Percentiles rank a stretch among this genome's conserved stretches.
These are phyloP conservation scores for Lepus timidus DNA, from an alignment of 2,113 vertebrate species.

Conservation along the genomic window DNA sequence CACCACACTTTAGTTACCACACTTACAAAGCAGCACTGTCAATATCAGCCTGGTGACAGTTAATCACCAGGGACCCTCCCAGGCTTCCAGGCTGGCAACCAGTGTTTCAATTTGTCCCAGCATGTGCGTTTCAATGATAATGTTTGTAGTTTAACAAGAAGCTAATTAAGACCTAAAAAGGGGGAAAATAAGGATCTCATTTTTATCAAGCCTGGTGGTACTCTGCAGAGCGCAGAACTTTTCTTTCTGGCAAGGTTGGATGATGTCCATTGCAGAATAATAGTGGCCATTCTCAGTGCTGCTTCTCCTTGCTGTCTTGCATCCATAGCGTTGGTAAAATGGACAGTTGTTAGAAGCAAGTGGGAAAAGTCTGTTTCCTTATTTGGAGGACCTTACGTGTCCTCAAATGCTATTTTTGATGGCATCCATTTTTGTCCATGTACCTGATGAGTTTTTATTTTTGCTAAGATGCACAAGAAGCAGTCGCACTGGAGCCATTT, in stretches of 20 bases:
- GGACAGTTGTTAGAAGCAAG: not conserved
- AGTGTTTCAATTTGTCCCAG: slow-evolving; percentile 77
- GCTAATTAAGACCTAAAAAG: slow-evolving; percentile 70
- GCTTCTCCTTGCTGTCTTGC: not conserved
- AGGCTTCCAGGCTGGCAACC: slow-evolving; percentile 77
- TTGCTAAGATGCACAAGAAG: not conserved
- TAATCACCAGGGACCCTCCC: slow-evolving; percentile 81
- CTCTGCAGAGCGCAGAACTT: not conserved
- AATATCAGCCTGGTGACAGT: slow-evolving; percentile 82
- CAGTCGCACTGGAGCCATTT: not conserved
- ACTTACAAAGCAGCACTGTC: slow-evolving; percentile 83
- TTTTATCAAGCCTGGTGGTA: slow-evolving; percentile 50
- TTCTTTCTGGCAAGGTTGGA: not conserved
- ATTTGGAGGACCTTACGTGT: not conserved
- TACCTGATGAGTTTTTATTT: not conserved
- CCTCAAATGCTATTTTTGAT: not conserved
- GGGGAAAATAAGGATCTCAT: not conserved
- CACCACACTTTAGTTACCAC: slow-evolving; percentile 75
- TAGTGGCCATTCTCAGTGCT: not conserved
- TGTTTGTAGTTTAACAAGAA: slow-evolving; percentile 57
- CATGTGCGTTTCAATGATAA: slow-evolving; percentile 38
- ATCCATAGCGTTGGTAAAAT: not conserved
- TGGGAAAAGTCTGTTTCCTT: not conserved
- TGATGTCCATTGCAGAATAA: not conserved
- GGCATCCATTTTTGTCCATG: not conserved